Conservation (phyloP, 2,888 invertebrate genomes). For the Adelognathus sp. region DNA sequence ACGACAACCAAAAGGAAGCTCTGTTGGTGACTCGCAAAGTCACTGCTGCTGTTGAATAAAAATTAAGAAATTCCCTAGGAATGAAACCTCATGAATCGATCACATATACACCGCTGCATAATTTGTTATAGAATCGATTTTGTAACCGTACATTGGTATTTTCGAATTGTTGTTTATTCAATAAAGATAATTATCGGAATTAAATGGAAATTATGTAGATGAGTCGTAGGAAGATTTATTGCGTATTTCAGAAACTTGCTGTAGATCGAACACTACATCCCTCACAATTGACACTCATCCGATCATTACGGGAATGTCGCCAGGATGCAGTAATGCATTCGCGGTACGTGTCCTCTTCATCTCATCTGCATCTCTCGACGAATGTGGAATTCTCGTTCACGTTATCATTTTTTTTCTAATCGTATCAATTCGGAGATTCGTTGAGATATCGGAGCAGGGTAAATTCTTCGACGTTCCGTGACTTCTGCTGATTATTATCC, state of each 20-base stretch:
- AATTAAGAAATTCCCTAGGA: neutral
- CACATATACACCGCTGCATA: neutral
- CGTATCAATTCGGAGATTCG: neutral
- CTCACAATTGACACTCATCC: too few species aligned
- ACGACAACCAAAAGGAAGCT: conserved; percentile 5
- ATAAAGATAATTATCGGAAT: neutral
- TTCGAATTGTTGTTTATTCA: neutral
- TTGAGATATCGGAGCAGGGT: neutral
- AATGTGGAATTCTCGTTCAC: too few species aligned
- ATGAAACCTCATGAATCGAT: neutral
- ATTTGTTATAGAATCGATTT: neutral
- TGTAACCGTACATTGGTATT: neutral
- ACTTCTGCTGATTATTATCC: neutral
- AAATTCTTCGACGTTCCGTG: neutral
- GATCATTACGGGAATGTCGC: too few species aligned
- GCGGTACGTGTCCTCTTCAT: too few species aligned
- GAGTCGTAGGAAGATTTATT: too few species aligned
- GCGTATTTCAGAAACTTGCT: too few species aligned
- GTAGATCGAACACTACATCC: too few species aligned
- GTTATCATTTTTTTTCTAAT: too few species aligned
- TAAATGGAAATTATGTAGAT: too few species aligned
- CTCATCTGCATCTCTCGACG: too few species aligned
- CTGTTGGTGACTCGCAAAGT: neutral
- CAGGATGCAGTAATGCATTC: too few species aligned
- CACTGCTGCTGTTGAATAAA: neutral